Evolutionary conservation across 1,140 invertebrate species (phyloP).

Genomic region (Scaptomyza pallida): DNA sequence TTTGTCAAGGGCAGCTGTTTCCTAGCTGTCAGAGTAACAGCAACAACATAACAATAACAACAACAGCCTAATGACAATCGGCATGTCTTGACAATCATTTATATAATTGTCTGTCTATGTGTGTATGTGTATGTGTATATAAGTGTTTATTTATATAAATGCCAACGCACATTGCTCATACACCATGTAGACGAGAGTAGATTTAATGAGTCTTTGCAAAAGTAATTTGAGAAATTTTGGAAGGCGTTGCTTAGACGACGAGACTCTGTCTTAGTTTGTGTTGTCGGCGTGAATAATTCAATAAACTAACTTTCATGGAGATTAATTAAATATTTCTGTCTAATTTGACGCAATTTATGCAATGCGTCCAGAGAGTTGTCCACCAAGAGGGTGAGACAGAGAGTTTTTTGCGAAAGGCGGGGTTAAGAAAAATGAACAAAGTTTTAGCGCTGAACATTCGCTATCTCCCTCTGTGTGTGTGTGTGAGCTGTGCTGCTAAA

Average conservation of each 20-base stretch:
- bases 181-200: slow-evolving; percentile 19
- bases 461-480: slow-evolving; percentile 2
- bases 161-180: slow-evolving; percentile 23
- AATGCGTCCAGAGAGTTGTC: slow-evolving; percentile 30
- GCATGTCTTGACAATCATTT: slow-evolving; percentile 33
- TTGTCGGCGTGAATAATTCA: slow-evolving; percentile 68
- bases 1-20: slow-evolving; percentile 81
- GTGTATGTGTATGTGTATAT: not conserved
- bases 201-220: slow-evolving; percentile 72
- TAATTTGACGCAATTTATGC: slow-evolving; percentile 82
- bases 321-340: slow-evolving; percentile 83
- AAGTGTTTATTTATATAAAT: not conserved
- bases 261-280: slow-evolving; percentile 2
- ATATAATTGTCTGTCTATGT: not conserved
- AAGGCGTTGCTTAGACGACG: slow-evolving; percentile 11
- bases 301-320: slow-evolving; percentile 76
- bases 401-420: slow-evolving; percentile 15
- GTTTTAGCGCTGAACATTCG: slow-evolving; percentile 33
- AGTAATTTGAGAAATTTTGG: slow-evolving; percentile 70
- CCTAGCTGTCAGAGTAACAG: slow-evolving; percentile 28
- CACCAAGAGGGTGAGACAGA: not conserved
- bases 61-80: slow-evolving; percentile 70
- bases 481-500: slow-evolving; percentile 44
- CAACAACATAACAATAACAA: slow-evolving; percentile 21
- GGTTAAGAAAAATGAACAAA: slow-evolving; percentile 67